These are phyloP conservation scores for Loriculus beryllinus DNA, from an alignment of 2,797 vertebrate genomes.

Conservation along the genomic window DNA sequence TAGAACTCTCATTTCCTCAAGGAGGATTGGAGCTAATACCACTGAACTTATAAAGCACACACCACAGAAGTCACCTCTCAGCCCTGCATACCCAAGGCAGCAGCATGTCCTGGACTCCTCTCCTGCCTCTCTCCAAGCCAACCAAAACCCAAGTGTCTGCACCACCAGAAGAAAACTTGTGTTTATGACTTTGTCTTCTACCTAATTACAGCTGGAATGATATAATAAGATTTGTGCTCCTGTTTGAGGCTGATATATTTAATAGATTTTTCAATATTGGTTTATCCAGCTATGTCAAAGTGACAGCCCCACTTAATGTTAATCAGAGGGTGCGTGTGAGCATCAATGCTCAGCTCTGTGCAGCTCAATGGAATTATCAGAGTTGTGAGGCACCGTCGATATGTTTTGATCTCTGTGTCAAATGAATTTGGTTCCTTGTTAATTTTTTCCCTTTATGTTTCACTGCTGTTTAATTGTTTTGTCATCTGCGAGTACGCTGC, in stretches of 20 bases:
- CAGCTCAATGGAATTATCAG: slow-evolving; percentile 69
- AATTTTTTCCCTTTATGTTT: slow-evolving; percentile 63
- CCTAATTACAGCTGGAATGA: slow-evolving; percentile 75
- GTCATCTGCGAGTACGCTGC: background rate
- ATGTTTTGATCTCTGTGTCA: slow-evolving; percentile 76
- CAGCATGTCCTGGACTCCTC: background rate
- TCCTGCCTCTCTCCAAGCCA: background rate
- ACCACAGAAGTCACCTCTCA: slow-evolving; percentile 24
- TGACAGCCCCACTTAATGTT: slow-evolving; percentile 75
- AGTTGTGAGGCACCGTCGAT: slow-evolving; percentile 65
- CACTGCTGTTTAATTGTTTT: slow-evolving; percentile 61
- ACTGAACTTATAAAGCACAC: background rate
- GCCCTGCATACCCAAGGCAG: background rate
- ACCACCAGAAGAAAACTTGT: background rate
- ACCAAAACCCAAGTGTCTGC: background rate
- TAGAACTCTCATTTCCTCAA: slow-evolving; percentile 50
- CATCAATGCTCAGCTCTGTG: slow-evolving; percentile 58
- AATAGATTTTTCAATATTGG: slow-evolving; percentile 77
- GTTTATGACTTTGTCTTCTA: slow-evolving; percentile 68
- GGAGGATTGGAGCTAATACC: slow-evolving; percentile 24
- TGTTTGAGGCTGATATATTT: slow-evolving; percentile 68
- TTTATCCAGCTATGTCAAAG: slow-evolving; percentile 72
- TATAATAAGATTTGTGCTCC: slow-evolving; percentile 65
- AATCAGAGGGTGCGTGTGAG: slow-evolving; percentile 67
- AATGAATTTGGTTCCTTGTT: slow-evolving; percentile 61